These are phyloP conservation scores for Anas platyrhynchos DNA, from an alignment of 2,113 vertebrate species.

Conservation along the genomic window DNA sequence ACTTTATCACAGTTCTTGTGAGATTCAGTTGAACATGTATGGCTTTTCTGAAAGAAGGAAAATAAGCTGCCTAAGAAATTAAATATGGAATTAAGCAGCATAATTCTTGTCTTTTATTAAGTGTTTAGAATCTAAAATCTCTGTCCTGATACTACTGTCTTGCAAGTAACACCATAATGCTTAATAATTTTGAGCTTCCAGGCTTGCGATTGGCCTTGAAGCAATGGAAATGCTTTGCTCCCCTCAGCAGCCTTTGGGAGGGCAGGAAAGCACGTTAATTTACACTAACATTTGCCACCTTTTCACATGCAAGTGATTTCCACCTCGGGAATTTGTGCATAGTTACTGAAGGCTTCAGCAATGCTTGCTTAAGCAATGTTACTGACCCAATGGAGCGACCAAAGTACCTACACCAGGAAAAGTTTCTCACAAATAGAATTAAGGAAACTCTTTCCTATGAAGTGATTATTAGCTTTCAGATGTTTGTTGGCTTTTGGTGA, in stretches of 20 bases:
- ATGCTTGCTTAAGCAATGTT: neutral
- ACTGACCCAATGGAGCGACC: fast-evolving
- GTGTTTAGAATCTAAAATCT: neutral
- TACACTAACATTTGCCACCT: neutral
- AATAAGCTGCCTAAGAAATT: neutral
- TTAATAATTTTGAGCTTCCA: neutral
- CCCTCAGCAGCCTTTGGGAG: neutral
- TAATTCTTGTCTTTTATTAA: neutral
- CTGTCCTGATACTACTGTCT: neutral
- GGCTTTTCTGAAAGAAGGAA: neutral
- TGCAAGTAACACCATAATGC: fast-evolving
- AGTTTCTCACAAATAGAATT: neutral
- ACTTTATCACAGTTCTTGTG: neutral
- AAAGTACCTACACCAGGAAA: neutral
- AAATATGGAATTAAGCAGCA: neutral
- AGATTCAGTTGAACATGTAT: neutral
- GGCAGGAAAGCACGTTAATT: neutral
- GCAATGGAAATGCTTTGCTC: neutral
- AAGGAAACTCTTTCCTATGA: neutral
- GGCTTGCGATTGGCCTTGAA: neutral
- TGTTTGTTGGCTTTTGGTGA: neutral
- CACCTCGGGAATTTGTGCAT: neutral
- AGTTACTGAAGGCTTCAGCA: neutral
- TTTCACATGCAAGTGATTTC: neutral
- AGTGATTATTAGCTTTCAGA: neutral